phyloP scores from a whole-genome alignment of 2,113 vertebrate species.

The Tychaedon coryphoeus region DNA sequence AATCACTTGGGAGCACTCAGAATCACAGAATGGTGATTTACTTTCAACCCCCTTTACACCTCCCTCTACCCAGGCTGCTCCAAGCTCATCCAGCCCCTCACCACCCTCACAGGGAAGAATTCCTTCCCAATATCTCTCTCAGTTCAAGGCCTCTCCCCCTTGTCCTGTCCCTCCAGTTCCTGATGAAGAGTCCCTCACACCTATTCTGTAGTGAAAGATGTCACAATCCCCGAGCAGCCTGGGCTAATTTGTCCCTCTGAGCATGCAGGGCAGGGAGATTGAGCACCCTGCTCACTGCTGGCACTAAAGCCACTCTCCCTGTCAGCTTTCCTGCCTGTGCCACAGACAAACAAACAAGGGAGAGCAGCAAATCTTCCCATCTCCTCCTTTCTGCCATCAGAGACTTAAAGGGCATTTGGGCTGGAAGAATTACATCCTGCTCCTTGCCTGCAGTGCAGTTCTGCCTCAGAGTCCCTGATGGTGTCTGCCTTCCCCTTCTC shows the following conservation, averaged over 20 bases:
- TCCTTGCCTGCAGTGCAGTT: not conserved
- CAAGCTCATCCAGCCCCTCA: not conserved
- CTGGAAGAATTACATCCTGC: not conserved
- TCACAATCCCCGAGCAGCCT: accelerated
- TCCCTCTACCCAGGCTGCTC: not conserved
- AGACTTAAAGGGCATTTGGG: not conserved
- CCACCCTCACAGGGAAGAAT: not conserved
- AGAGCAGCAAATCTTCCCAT: not conserved
- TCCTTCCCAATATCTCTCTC: not conserved
- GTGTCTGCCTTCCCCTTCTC: not conserved
- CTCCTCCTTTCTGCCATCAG: not conserved
- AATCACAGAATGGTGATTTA: not conserved
- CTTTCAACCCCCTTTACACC: not conserved
- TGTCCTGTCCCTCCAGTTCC: not conserved
- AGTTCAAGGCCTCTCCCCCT: not conserved
- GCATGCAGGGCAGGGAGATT: not conserved
- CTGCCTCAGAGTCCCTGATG: not conserved
- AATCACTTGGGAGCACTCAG: not conserved
- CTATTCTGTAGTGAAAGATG: not conserved
- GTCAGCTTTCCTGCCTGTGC: not conserved
- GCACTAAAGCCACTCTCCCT: not conserved
- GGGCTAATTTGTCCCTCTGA: not conserved
- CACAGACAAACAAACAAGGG: not conserved
- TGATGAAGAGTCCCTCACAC: not conserved
- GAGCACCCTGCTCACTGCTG: not conserved